These are phyloP conservation scores for Camponotus vicinus DNA, from an alignment of 1,140 invertebrate genomes.

Conservation along the genomic window DNA sequence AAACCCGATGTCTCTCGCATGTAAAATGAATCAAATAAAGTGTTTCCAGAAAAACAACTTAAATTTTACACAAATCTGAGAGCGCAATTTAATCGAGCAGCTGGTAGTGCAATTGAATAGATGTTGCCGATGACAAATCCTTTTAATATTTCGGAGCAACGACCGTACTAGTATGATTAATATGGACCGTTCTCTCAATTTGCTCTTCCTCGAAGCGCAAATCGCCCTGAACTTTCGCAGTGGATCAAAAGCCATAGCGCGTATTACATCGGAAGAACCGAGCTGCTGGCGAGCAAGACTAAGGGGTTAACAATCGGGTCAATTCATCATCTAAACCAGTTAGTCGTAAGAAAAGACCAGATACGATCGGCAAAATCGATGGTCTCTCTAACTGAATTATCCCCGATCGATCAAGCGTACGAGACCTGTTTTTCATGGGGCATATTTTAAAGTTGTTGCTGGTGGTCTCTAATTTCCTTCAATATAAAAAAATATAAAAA, in stretches of 20 bases:
- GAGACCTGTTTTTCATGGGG: constrained; percentile 35
- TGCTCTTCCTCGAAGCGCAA: constrained; percentile 28
- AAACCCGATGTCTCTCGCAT: neutral
- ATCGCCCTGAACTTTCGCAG: constrained; percentile 14
- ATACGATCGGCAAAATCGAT: constrained; percentile 78
- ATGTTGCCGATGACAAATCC: constrained; percentile 14
- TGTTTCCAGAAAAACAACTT: neutral
- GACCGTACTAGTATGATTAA: constrained; percentile 31
- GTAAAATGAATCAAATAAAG: constrained; percentile 4
- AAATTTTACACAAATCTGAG: neutral
- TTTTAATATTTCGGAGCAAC: constrained; percentile 40
- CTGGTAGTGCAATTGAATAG: constrained; percentile 11
- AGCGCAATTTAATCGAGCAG: neutral
- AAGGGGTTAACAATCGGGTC: constrained; percentile 82
- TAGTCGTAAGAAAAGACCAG: constrained; percentile 72
- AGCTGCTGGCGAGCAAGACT: constrained; percentile 57
- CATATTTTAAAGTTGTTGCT: constrained; percentile 5
- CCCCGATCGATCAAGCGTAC: constrained; percentile 72
- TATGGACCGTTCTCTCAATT: constrained; percentile 26
- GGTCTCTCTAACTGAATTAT: constrained; percentile 80
- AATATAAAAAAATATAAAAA: neutral
- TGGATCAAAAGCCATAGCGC: constrained; percentile 17
- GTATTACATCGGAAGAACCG: constrained; percentile 4
- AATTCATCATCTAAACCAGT: constrained; percentile 82
- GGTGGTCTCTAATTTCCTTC: neutral